These are phyloP conservation scores for Reticulitermes speratus DNA, from an alignment of 1,140 invertebrate genomes.

Conservation along the genomic window DNA sequence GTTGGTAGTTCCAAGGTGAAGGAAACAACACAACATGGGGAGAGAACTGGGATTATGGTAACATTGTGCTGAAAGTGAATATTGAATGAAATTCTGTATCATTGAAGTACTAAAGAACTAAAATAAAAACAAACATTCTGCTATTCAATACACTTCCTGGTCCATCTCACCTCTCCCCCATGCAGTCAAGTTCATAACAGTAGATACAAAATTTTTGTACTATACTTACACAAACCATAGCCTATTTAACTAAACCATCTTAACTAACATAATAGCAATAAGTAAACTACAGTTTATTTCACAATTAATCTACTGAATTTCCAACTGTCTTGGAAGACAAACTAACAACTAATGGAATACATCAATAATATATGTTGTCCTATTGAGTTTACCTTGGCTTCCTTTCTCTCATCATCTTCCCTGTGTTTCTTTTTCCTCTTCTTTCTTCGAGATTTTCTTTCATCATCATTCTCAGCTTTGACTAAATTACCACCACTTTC, in stretches of 20 bases:
- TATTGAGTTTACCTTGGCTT: constrained; percentile 38
- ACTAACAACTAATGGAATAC: neutral
- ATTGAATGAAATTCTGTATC: too few relatives aligned
- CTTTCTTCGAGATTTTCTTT: constrained; percentile 45
- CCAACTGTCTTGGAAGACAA: neutral
- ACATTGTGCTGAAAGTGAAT: too few relatives aligned
- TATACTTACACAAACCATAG: too few relatives aligned
- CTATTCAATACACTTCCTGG: too few relatives aligned
- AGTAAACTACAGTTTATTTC: neutral
- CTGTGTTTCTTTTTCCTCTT: constrained; percentile 34
- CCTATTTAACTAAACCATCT: neutral
- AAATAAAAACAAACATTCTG: too few relatives aligned
- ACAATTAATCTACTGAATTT: neutral
- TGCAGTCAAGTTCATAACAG: too few relatives aligned
- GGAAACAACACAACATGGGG: too few relatives aligned
- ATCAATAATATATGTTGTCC: neutral
- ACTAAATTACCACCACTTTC: neutral
- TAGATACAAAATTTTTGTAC: too few relatives aligned
- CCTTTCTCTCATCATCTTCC: constrained; percentile 43
- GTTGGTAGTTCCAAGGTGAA: too few relatives aligned
- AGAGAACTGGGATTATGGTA: too few relatives aligned
- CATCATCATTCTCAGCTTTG: constrained; percentile 25
- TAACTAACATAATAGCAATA: neutral
- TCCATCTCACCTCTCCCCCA: too few relatives aligned
- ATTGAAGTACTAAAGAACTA: too few relatives aligned